Percentiles rank a stretch among this genome's conserved stretches.
Evolutionary conservation across 2,797 vertebrate genomes (phyloP).

Genomic region (Alauda arvensis): DNA sequence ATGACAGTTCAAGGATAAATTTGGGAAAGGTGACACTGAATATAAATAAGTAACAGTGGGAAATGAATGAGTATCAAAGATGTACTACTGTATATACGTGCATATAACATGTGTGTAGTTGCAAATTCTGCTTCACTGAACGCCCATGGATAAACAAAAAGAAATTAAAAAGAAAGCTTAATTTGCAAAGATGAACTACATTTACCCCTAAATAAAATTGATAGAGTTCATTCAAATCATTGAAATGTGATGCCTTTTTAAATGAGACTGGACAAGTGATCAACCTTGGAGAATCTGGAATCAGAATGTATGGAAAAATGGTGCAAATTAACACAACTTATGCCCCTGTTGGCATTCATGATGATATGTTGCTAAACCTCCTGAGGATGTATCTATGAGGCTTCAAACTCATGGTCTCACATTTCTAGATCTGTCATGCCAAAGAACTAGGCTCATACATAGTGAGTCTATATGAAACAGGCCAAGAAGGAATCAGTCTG

Average conservation of each 20-base stretch:
- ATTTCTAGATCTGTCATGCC: not conserved
- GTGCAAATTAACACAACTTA: not conserved
- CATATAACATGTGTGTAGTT: not conserved
- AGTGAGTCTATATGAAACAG: not conserved
- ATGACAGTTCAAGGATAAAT: constrained; percentile 3
- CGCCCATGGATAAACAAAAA: not conserved
- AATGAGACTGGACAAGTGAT: not conserved
- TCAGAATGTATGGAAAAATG: not conserved
- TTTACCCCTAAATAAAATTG: not conserved
- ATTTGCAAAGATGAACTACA: not conserved
- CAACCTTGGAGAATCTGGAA: not conserved
- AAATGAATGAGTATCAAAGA: not conserved
- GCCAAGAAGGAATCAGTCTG: not conserved
- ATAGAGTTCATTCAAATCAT: not conserved
- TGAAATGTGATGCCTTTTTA: not conserved
- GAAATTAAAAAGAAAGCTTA: not conserved
- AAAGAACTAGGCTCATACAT: not conserved
- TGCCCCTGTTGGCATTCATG: not conserved
- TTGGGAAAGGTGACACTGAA: not conserved
- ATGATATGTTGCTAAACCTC: not conserved
- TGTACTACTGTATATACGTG: not conserved
- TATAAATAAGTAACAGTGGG: not conserved
- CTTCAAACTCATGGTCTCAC: not conserved
- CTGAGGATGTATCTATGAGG: not conserved
- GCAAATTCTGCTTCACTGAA: not conserved